Base-by-base conservation (phyloP, 1,140 invertebrate genomes). In the Drosophila jambulina region DNA sequence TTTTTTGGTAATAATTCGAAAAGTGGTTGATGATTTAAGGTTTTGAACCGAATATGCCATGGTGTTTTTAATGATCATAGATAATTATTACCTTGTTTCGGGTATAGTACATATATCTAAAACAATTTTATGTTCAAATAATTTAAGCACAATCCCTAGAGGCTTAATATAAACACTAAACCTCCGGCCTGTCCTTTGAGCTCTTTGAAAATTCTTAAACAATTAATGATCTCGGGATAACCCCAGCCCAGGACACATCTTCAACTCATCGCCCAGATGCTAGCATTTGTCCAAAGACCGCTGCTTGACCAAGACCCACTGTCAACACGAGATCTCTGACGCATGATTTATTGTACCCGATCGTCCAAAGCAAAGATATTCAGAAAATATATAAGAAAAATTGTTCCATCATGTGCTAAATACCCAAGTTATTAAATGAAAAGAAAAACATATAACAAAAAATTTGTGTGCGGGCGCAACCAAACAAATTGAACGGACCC, bases 401-500 rank as follows among this genome's bases (percentile, higher is more conserved):
- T 61, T 91, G 87, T 83, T 87, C 80, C 75, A 86, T 91, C 87
- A 91, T 82, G 49, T 58, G 72, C 80, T 91, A 91, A 91, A 87
- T 80, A 82, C 34, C 40, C 61, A 36, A 56, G 57, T 49, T 74
- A 76, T 80, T 72, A 67, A 56, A 45, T 59, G 43, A 67, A 78
- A 57, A 48, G 51, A 75, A 77, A 54, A 68, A 34, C 21, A 75
- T 36, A 68, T 32, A 48, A 21, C 4, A 34, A 58, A 51, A 59
- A 77, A 54, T 43, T 77, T 68, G 58, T 78, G 84, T 88, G 84
- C 74, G 80, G 84, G 84, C 60, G 76, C 68, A 70, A 72, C 84
- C 84, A 68, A 80, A 72, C 84, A 87, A 87, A 87, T 87, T 87
- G 78, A 17, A 40, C 13, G 15, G 23, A 48, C 48, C 12, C 27